phyloP scores from a whole-genome alignment of 2,888 invertebrate genomes.

The Patella pellucida region DNA sequence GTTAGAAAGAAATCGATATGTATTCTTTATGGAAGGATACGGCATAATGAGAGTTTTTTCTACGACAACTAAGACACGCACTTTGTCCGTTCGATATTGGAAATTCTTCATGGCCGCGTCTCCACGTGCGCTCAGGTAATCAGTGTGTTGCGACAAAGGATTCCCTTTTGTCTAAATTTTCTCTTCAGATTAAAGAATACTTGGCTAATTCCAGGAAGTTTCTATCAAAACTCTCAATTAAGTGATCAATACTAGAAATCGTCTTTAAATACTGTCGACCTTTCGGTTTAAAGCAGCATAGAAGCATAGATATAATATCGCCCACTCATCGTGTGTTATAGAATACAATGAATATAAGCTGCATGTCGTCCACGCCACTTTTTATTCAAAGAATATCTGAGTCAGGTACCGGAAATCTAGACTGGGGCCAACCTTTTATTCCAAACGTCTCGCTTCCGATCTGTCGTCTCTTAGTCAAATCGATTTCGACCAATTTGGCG shows the following conservation, averaged over 20 bases:
- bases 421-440: not conserved
- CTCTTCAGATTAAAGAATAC: conserved; percentile 2
- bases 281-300: no score
- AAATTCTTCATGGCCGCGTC: not conserved
- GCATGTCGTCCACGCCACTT: no score
- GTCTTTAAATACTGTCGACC: no score
- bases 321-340: no score
- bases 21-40: conserved; percentile 1
- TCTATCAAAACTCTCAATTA: conserved; percentile 9
- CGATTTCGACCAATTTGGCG: not conserved
- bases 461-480: not conserved
- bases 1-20: not conserved
- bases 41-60: not conserved
- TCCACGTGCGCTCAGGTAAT: conserved; percentile 3
- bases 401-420: conserved; percentile 2
- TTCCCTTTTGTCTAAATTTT: not conserved
- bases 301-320: no score
- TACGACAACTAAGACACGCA: conserved; percentile 2
- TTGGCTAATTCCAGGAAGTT: conserved; percentile 5
- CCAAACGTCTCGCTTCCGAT: not conserved
- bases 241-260: not conserved
- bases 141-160: not conserved
- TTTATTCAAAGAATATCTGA: no score
- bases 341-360: no score
- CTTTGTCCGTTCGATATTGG: conserved; percentile 6